Evolutionary conservation across 1,140 invertebrate species (phyloP), one percentile per base, ranked within the genome.

Genomic region (Bombyx mandarina): DNA sequence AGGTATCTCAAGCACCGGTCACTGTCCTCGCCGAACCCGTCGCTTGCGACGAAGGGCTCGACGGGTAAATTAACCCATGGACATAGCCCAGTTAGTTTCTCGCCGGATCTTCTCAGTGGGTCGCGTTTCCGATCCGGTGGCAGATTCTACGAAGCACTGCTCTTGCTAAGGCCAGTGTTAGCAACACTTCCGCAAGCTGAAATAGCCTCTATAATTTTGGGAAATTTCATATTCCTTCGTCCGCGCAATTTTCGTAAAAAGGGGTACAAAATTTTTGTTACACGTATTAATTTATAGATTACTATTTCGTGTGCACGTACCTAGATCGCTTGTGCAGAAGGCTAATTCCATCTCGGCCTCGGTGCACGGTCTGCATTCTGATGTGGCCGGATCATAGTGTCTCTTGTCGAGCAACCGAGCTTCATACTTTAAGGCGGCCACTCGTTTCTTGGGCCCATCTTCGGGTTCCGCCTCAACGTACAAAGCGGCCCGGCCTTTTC

Each of bases 291-390:
- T 10, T 94, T n/a, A 45, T 10, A 48, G 26, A 35, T 35, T 35
- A 35, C 26, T 35, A 35, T 35, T 35, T 5, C 4, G 26, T 35
- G 26, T 35, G 2, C 26, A 77, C 91, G 89, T 73, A 93, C 92
- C 94, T 68, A 95, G 89, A 84, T 96, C 94, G 67, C 93, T 95
- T 10, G 92, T 92, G 76, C 94, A 96, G 72, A 93, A 96, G 7
- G 93, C 91, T 45, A 93, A 90, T 10, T 94, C 91, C 49, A 95
- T 71, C 79, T 96, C 93, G 5, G 93, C 91, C 49, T 91, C 90
- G 1, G 91, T 91, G 72, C 95, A 96, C 0, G 94, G 94, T 56
- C 93, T 88, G 77, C 94, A 96, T 62, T 95, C 94, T 79, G 91
- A 91, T 66, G 92, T 90, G 44, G 88, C 78, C 1, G 91, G 90